Conservation (phyloP, 2,888 invertebrate genomes). For the Cantharis flavilabris region DNA sequence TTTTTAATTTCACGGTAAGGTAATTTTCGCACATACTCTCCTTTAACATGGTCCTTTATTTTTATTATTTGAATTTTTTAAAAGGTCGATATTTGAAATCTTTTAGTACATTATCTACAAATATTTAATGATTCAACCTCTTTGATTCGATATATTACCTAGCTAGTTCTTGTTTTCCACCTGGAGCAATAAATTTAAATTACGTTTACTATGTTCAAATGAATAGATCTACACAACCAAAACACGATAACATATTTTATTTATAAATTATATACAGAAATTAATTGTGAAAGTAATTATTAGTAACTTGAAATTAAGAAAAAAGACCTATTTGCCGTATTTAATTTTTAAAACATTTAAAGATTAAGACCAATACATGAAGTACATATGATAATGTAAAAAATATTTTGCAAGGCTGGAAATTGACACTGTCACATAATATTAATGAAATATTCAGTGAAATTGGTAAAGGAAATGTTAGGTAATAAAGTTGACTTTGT, state of each 20-base stretch:
- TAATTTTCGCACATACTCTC: background rate
- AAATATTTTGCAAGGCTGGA: background rate
- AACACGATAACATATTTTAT: background rate
- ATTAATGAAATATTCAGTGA: background rate
- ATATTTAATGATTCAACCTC: background rate
- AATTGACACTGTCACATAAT: background rate
- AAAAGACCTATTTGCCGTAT: background rate
- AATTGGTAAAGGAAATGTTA: background rate
- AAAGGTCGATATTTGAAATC: background rate
- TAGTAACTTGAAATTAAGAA: background rate
- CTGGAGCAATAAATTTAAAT: background rate
- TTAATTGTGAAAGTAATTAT: background rate
- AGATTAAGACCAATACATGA: background rate
- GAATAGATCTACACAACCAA: background rate
- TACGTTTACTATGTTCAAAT: background rate
- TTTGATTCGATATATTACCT: background rate
- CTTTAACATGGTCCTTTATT: background rate
- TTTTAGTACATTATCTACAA: background rate
- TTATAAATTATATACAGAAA: background rate
- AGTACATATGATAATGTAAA: background rate
- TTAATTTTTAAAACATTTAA: no score
- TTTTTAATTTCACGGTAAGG: background rate
- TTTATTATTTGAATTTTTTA: background rate
- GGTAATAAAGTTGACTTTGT: background rate
- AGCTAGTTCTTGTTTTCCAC: background rate